Evolutionary conservation across 2,797 vertebrate genomes (phyloP).

Genomic region (Pipistrellus nathusii): DNA sequence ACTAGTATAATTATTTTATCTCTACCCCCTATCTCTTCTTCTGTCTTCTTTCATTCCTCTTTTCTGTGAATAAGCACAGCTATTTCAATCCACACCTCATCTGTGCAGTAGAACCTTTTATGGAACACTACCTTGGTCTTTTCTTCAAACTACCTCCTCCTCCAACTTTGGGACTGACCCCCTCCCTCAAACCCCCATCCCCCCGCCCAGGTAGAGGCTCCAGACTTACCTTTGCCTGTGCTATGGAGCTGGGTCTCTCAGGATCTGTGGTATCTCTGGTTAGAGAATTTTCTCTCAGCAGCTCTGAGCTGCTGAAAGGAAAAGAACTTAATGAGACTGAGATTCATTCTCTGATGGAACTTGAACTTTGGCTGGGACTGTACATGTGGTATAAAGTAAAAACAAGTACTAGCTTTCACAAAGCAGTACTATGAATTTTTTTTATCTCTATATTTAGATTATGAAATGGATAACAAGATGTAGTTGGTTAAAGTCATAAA

Average conservation of each 20-base stretch:
- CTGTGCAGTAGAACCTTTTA: neutral
- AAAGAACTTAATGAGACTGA: neutral
- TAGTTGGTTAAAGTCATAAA: neutral
- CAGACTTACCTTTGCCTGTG: neutral
- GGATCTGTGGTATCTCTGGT: too few relatives aligned
- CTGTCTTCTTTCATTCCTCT: neutral
- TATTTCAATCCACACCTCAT: neutral
- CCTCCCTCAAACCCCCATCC: neutral
- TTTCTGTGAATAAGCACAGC: neutral
- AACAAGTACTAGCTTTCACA: neutral
- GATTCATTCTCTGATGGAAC: neutral
- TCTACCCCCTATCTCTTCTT: neutral
- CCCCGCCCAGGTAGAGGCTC: too few relatives aligned
- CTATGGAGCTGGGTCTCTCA: neutral
- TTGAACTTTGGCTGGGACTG: neutral
- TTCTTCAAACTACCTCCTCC: neutral
- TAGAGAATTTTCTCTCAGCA: neutral
- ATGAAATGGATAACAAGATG: neutral
- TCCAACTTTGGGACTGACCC: neutral
- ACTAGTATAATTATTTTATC: neutral
- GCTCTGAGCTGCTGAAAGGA: neutral
- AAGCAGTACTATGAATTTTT: neutral
- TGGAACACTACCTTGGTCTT: neutral
- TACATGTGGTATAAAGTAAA: neutral
- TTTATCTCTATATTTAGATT: neutral